Conservation (phyloP, 1,140 invertebrate genomes). For the Sarcophaga bullata region DNA sequence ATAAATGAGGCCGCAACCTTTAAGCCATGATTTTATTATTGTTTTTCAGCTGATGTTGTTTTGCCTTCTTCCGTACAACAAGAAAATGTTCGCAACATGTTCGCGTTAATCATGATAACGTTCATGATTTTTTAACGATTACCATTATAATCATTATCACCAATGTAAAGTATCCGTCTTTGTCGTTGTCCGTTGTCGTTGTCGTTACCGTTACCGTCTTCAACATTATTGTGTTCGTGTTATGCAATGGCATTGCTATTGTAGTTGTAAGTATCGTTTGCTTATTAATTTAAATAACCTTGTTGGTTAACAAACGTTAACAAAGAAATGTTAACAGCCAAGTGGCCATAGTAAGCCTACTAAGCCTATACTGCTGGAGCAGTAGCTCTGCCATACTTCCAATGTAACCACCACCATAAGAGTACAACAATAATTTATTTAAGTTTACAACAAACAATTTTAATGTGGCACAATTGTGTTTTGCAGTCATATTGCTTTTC, state of each 20-base stretch:
- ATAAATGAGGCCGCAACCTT: conserved; percentile 23
- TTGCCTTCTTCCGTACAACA: no score
- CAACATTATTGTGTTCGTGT: no score
- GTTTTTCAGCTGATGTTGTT: not conserved
- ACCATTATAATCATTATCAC: conserved; percentile 1
- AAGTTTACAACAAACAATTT: conserved; percentile 20
- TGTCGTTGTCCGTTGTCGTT: not conserved
- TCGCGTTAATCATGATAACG: no score
- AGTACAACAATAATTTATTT: conserved; percentile 17
- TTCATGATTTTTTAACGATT: not conserved
- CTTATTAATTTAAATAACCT: conserved; percentile 25
- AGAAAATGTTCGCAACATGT: no score
- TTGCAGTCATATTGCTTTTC: not conserved
- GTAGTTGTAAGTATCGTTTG: not conserved
- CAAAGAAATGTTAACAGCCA: not conserved
- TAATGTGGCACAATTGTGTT: conserved; percentile 21
- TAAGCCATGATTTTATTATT: conserved; percentile 16
- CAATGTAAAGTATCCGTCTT: conserved; percentile 14
- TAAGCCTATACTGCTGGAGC: not conserved
- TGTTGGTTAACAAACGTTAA: conserved; percentile 6
- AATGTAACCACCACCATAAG: not conserved
- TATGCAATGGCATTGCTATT: no score
- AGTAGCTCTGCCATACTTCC: not conserved
- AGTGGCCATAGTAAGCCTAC: not conserved
- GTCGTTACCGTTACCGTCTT: no score